Evolutionary conservation across 1,140 invertebrate species (phyloP).

Genomic region (Ooceraea biroi): DNA sequence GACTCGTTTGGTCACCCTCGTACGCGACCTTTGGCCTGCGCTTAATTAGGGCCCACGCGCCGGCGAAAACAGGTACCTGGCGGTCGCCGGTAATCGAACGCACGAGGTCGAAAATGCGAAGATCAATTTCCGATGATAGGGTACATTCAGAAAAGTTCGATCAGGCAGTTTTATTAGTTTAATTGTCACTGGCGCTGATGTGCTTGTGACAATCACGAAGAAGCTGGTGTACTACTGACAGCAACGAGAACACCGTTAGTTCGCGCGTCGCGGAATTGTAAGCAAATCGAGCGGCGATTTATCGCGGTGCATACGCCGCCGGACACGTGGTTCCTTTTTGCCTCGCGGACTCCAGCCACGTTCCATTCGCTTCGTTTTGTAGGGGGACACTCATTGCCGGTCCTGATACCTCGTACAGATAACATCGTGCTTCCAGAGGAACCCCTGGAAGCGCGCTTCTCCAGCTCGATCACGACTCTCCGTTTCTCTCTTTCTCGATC

Average conservation of each 20-base stretch:
- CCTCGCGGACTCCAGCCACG: slow-evolving; percentile 51
- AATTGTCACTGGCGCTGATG: no score
- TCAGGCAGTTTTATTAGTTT: slow-evolving; percentile 11
- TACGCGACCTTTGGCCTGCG: slow-evolving; percentile 45
- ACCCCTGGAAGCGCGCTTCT: slow-evolving; percentile 27
- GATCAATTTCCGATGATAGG: background rate
- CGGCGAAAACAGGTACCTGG: slow-evolving; percentile 42
- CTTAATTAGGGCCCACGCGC: slow-evolving; percentile 58
- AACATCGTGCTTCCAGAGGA: slow-evolving; percentile 71
- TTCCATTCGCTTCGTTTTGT: slow-evolving; percentile 70
- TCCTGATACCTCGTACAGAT: slow-evolving; percentile 72
- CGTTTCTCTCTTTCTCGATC: background rate
- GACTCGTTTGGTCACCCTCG: slow-evolving; percentile 39
- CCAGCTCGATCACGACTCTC: background rate
- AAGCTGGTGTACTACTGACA: no score
- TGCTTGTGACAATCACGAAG: no score
- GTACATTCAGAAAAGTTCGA: background rate
- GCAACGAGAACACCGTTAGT: background rate
- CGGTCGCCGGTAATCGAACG: background rate
- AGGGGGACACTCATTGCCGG: slow-evolving; percentile 68
- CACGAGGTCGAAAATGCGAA: background rate
- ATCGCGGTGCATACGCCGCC: slow-evolving; percentile 19
- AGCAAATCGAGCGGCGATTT: slow-evolving; percentile 30
- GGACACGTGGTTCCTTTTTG: slow-evolving; percentile 36
- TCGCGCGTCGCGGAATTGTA: slow-evolving; percentile 38